Evolutionary conservation across 2,888 invertebrate species (phyloP).

Genomic region (Drosophila macrothrix): DNA sequence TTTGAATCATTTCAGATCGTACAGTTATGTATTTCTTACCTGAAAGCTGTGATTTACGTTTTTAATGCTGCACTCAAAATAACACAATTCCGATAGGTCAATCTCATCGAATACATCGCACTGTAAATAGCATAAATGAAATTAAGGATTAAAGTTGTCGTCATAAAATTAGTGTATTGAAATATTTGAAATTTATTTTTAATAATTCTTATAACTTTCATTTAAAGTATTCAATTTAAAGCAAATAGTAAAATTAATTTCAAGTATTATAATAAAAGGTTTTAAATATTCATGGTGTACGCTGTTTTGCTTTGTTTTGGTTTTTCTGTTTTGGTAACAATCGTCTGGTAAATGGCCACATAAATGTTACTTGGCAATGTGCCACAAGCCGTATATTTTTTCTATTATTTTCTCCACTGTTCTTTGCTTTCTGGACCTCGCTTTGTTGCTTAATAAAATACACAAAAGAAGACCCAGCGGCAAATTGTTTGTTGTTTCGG

Average conservation of each 20-base stretch:
- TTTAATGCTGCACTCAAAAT: slow-evolving; percentile 94
- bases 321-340: slow-evolving; percentile 15
- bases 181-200: not conserved
- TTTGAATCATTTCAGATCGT: not conserved
- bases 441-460: slow-evolving; percentile 57
- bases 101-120: slow-evolving; percentile 95
- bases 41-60: slow-evolving; percentile 95
- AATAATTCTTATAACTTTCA: too few relatives aligned
- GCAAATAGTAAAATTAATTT: not conserved
- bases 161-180: not conserved
- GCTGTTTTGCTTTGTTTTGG: slow-evolving; percentile 9
- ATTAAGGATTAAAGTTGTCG: slow-evolving; percentile 4
- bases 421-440: slow-evolving; percentile 37
- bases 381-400: slow-evolving; percentile 34
- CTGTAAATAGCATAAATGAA: slow-evolving; percentile 85
- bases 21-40: slow-evolving; percentile 86
- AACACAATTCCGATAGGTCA: slow-evolving; percentile 93
- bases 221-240: not conserved
- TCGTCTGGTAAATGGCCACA: slow-evolving; percentile 26
- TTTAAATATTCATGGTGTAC: not conserved
- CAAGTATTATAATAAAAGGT: not conserved
- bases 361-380: slow-evolving; percentile 50
- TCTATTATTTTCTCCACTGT: slow-evolving; percentile 3
- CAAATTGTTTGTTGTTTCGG: slow-evolving; percentile 55
- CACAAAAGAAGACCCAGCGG: slow-evolving; percentile 62